Evolutionary conservation across 2,888 invertebrate genomes (phyloP), one percentile per base, ranked within the genome.

Genomic region (Poecilobothrus nobilitatus): DNA sequence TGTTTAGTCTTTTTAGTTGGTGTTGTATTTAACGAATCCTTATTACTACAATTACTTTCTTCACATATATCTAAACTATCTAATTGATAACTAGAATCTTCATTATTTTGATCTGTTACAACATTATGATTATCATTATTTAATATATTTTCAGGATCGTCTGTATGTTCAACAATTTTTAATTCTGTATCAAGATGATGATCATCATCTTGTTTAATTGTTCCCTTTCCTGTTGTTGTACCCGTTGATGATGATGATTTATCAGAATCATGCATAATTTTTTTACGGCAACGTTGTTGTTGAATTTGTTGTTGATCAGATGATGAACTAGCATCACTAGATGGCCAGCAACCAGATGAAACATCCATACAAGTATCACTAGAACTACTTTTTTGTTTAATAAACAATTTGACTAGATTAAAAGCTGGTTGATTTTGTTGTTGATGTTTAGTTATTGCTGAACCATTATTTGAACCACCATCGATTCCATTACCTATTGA

Each of bases 341-440:
- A 80, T 5, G 90, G 91, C 91, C 91, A 91, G 77, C 90, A 91
- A 74, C 92, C 89, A 1, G 91, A 91, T 64, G 92, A 86, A 73
- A 92, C 91, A 79, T 92, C 91, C 84, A 91, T 87, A 68, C 87
- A 87, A 74, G 88, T 89, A 79, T 92, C 91, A 68, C 88, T 89
- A 73, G 91, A 91, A 83, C 87, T 88, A 79, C 92, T 92, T 80
- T 92, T 92, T 78, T 94, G 94, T 80, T 94, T 93, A 86, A 94
- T 94, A 78, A 94, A 94, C 73, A 94, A 84, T 80, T 91, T 91
- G 64, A 94, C 91, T 77, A 94, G 86, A 81, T 90, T 94, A 79
- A 94, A 89, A 74, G 90, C 88, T 76, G 88, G 88, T 72, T 90
- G 87, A 74, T 88, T 85, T 83, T 84, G 41, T 67, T 71, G 68